Percentiles rank a stretch among this genome's conserved stretches.
phyloP scores from a whole-genome alignment of 2,113 vertebrate genomes.

The Zeus faber region DNA sequence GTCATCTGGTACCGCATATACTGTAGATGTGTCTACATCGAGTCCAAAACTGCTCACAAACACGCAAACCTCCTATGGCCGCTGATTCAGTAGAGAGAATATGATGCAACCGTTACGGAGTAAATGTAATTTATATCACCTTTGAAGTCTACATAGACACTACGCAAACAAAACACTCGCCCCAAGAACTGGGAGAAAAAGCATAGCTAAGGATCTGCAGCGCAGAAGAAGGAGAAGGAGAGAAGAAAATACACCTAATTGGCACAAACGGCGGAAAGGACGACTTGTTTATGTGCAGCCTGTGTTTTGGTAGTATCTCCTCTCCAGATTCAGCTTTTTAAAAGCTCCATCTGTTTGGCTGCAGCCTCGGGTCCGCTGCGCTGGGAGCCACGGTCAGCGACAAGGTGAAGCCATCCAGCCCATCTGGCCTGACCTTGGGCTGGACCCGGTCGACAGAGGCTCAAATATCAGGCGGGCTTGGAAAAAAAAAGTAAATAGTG shows the following conservation, averaged over 20 bases:
- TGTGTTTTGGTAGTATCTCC: slow-evolving; percentile 12
- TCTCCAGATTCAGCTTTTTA: slow-evolving; percentile 47
- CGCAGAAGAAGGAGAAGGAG: slow-evolving; percentile 5
- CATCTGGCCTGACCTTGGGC: slow-evolving; percentile 72
- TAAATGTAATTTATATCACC: slow-evolving; percentile 71
- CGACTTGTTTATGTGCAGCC: slow-evolving; percentile 23
- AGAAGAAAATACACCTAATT: slow-evolving; percentile 37
- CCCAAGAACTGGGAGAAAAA: neutral
- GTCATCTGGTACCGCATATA: too few species aligned
- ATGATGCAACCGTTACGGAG: slow-evolving; percentile 78
- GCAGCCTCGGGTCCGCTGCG: slow-evolving; percentile 40
- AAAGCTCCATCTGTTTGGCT: slow-evolving; percentile 72
- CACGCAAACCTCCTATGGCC: slow-evolving; percentile 25
- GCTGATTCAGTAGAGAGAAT: slow-evolving; percentile 57
- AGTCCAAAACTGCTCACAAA: neutral
- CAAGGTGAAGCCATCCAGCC: slow-evolving; percentile 68
- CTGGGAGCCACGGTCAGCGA: slow-evolving; percentile 65
- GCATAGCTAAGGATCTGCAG: neutral
- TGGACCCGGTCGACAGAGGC: slow-evolving; percentile 30
- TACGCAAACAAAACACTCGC: slow-evolving; percentile 55
- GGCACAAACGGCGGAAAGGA: slow-evolving; percentile 47
- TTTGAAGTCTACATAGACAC: slow-evolving; percentile 66
- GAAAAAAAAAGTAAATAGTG: slow-evolving; percentile 13
- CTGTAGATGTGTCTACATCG: neutral
- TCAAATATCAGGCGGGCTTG: slow-evolving; percentile 11